Base-by-base conservation (phyloP, 2,888 invertebrate species). In the Cataglyphis albicans region DNA sequence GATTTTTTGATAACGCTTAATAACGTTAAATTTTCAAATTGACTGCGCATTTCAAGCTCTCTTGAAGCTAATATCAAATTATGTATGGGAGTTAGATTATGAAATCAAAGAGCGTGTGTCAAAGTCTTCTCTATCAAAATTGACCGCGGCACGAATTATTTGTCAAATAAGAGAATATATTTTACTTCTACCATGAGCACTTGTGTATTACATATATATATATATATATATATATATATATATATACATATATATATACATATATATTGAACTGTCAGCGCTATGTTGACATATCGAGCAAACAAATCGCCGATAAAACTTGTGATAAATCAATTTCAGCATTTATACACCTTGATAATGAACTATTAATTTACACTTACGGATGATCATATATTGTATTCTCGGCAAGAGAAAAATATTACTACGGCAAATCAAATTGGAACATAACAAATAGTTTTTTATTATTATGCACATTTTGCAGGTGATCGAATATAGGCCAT, bases 1-100 rank as follows among this genome's bases (percentile, higher is more conserved):
- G 68, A 65, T 65, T 86, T 88, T 86, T 84, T 83, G 68, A 85
- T 84, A 25, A 63, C 73, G 86, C 75, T 65, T 82, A 70, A 57
- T 73, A 81, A 80, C 21, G 5, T 18, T 2, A 10, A 44, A 44
- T 44, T 44, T 48, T 63, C 4, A 38, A n/a, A 63, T 38, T 10
- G 15, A 15, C 35, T 55, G 35, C 12, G 7, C 25, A n/a, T 38
- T n/a, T 61, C 9, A n/a, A n/a, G 18, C 25, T 18, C n/a, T 35
- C 3, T 12, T 25, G 18, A 25, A 57, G n/a, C n/a, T 25, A 15
- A 61, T 29, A 35, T 61, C 44, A 25, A 48, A 73, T 81, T 81
- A 55, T 15, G 12, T 15, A 25, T 25, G 10, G n/a, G 10, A n/a
- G 35, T 44, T 55, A 15, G 3, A 55, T 18, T 48, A 48, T 48